Base-by-base conservation (phyloP, 2,113 vertebrate genomes). In the Nothoprocta perdicaria region DNA sequence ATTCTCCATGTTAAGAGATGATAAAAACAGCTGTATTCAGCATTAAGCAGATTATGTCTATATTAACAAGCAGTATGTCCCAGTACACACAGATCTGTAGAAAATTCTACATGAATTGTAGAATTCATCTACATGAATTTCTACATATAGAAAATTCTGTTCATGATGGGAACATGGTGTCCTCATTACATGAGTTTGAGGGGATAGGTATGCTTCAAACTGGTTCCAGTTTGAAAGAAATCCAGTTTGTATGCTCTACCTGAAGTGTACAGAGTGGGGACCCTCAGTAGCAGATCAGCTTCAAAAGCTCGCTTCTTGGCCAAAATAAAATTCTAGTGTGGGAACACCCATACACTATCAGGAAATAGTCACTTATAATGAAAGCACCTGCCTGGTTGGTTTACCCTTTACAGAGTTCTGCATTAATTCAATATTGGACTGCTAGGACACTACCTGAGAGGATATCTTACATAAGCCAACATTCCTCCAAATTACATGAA, bases 331-430 rank as follows among this genome's bases (percentile, higher is more conserved):
- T 6, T 6, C 5, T 33, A 29, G 15, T 8, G 6, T 38, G 10
- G 26, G 11, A 85, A 72, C 4, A 73, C 24, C 12, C 19, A 52
- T 35, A 53, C 6, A 10, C 2, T 50, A 2, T 38, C 16, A 31
- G 1, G 0, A 29, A 60, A 94, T 7, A 0, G 2, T 80, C 23
- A 3, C 0, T 50, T 86, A 21, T 14, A 74, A 5, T 38, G 74
- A 78, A 35, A 81, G 4, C 29, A 81, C 6, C 26, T 57, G 2
- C 21, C 57, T 14, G 41, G 27, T 35, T 55, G 45, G 1, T 62
- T 85, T 26, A 16, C 8, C 26, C 18, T 80, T 93, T 92, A 52
- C 33, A 74, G 71, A 66, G 31, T 62, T 29, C 7, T 57, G 6
- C 6, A 14, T 62, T 69, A 52, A 38, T 29, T 71, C 35, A 31